Evolutionary conservation across 2,113 vertebrate species (phyloP), one percentile per base, ranked within the genome.

Genomic region (Ellobius talpinus): DNA sequence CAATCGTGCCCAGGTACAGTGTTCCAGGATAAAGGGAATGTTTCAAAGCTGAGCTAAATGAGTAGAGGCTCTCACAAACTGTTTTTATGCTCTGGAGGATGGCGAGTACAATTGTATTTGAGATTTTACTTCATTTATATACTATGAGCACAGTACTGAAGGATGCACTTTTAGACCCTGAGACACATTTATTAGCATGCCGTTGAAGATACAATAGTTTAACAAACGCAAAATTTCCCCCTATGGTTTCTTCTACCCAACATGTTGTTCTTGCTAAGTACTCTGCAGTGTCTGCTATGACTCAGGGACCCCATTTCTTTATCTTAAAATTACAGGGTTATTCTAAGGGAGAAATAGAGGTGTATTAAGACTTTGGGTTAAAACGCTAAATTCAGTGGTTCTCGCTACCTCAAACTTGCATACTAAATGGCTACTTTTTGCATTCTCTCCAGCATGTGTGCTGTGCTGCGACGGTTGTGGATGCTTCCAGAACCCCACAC

Each of bases 131-230:
- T 92, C 16, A 65, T 26, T 47, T 50, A 13, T 12, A 23, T 77
- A 63, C 3, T n/a, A 31, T 19, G 47, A 79, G 33, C 9, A 31
- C 45, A 45, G 3, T 14, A 85, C 0, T 2, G 19, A n/a, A 70
- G 24, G 47, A 76, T 36, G 0, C 3, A 14, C 16, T 58, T 58
- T 31, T 63, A 50, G 66, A n/a, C 47, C 1, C 21, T 14, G 21
- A 93, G n/a, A 29, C 26, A 76, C 0, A 0, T 10, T 10, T 36
- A 61, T 21, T 0, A 23, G 7, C 13, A 13, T 0, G 1, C 52
- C 74, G 55, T 3, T 47, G 55, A 58, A 58, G 55, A 58, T 58
- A 58, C 17, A 58, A 58, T 95, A 70, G 7, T 33, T 68, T 2
- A 1, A 45, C 74, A 94, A 82, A 72, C 3, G 76, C 6, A 84